phyloP scores from a whole-genome alignment of 92 coral and sea anemone species.

The Epizoanthus ramosus region DNA sequence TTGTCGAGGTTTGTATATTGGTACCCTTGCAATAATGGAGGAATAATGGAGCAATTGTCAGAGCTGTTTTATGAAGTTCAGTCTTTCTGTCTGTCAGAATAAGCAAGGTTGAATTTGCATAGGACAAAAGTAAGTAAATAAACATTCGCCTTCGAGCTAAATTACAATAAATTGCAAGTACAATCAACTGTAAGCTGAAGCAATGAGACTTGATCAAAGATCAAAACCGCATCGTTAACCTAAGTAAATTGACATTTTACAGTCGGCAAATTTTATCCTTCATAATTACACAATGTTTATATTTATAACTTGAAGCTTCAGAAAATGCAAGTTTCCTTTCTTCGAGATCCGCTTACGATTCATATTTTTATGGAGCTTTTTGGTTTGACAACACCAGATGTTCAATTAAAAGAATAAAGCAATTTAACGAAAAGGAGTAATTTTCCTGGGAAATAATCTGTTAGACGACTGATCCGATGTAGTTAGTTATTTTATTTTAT shows the following conservation, averaged over 20 bases:
- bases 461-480: conserved; percentile 2
- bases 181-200: neutral
- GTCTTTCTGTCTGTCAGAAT: neutral
- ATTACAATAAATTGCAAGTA: no score
- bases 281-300: no score
- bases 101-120: neutral
- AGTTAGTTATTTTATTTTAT: no score
- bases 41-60: neutral
- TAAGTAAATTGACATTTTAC: neutral
- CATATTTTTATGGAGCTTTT: neutral
- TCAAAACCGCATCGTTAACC: neutral
- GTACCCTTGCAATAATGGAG: no score
- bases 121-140: no score
- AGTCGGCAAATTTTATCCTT: neutral
- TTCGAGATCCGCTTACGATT: neutral
- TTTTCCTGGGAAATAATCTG: neutral
- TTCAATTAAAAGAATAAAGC: neutral
- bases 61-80: neutral
- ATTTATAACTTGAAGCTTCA: neutral
- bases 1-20: conserved; percentile 80
- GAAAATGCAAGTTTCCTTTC: neutral
- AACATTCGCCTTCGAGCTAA: no score
- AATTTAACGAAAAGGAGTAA: neutral
- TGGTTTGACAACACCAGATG: neutral
- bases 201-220: neutral